Conservation (phyloP, 2,113 vertebrate species). For the Empidonax traillii region DNA sequence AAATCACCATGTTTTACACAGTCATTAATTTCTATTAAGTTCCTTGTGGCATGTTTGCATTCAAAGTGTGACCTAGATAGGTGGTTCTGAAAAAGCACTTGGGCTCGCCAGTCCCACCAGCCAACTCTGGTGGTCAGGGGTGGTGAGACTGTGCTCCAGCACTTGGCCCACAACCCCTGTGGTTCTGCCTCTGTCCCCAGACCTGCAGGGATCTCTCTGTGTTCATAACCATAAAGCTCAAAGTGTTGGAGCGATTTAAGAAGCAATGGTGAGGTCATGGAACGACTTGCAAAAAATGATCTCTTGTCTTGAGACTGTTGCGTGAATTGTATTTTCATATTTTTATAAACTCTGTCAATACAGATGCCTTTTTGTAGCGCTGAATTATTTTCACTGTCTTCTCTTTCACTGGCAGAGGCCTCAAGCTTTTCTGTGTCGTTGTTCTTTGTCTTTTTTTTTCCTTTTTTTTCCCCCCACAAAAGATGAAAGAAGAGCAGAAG, state of each 20-base stretch:
- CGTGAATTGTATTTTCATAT: background rate
- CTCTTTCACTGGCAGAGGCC: background rate
- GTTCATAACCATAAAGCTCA: fast-evolving
- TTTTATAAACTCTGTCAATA: background rate
- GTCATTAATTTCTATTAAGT: background rate
- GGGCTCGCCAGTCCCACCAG: background rate
- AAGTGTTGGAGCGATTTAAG: background rate
- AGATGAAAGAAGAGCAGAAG: slow-evolving; percentile 29
- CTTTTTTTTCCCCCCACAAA: background rate
- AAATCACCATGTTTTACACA: background rate
- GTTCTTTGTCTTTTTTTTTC: background rate
- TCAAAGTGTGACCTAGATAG: background rate
- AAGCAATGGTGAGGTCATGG: background rate
- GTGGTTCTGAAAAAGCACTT: background rate
- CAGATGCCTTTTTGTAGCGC: fast-evolving
- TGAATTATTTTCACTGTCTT: background rate
- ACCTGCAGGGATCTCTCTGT: background rate
- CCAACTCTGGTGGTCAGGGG: background rate
- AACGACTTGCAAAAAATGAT: background rate
- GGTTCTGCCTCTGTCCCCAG: background rate
- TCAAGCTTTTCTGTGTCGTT: background rate
- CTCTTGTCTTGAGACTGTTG: background rate
- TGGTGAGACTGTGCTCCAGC: background rate
- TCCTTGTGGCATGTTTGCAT: background rate
- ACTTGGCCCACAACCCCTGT: background rate